Evolutionary conservation across 2,113 vertebrate species (phyloP), one percentile per base, ranked within the genome.

Genomic region (Xenopus laevis): DNA sequence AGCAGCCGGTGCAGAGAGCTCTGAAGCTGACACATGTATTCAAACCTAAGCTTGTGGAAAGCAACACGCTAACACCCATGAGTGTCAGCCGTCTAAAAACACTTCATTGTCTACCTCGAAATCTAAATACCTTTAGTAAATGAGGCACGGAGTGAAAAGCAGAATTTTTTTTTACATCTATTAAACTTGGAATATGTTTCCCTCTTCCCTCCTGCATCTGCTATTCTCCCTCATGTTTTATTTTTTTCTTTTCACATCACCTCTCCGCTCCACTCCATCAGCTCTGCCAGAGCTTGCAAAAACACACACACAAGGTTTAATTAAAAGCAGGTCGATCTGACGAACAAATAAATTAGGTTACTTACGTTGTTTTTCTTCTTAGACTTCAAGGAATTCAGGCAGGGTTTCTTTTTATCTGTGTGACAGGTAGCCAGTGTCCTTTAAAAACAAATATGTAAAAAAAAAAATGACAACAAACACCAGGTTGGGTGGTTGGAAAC

Each of bases 291-390:
- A 27, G 23, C 23, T 27, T 27, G 73, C 61, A 76, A 57, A 77
- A 65, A 75, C 65, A 75, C 65, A 75, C 52, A 58, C 65, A 30
- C 40, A 58, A 75, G 66, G 67, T 70, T 69, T 77, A 77, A 77
- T 77, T 77, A 77, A 77, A 77, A 77, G 47, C 47, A 2, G 74
- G 66, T 77, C 66, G 67, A 77, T 77, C 64, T 70, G 74, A 57
- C 60, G 60, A 77, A 77, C 74, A 77, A 77, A 70, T 59, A 58
- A 13, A 68, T 75, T 65, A 68, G 73, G 73, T 69, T 65, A 75
- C 73, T 69, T 8, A 68, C 68, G 65, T 65, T 75, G n/a, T 27
- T 75, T 75, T 75, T 69, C 65, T 75, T 61, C 16, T 47, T 60
- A 45, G 10, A 45, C 65, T 40, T 61, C 21, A 33, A 20, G 44